phyloP scores from a whole-genome alignment of 1,140 invertebrate genomes.

The Rhagoletis pomonella region DNA sequence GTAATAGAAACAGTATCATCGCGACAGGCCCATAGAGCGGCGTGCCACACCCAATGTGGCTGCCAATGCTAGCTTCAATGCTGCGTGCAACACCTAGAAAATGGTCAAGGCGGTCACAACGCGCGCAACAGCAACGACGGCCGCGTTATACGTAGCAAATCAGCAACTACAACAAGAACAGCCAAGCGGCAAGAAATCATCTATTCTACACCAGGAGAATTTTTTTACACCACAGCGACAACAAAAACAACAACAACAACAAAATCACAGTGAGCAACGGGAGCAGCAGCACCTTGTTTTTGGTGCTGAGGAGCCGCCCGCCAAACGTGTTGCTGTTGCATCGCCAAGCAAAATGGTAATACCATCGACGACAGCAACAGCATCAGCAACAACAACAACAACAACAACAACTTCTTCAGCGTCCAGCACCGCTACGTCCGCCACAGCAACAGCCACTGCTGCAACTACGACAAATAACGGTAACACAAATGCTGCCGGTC shows the following conservation, averaged over 20 bases:
- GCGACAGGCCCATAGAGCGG: neutral
- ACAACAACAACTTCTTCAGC: conserved; percentile 37
- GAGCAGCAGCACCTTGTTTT: conserved; percentile 57
- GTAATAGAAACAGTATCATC: neutral
- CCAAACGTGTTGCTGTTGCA: conserved; percentile 62
- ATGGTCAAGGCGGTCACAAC: conserved; percentile 59
- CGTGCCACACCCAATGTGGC: neutral
- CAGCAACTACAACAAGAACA: conserved; percentile 56
- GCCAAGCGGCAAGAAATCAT: conserved; percentile 57
- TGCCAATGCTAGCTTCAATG: conserved; percentile 11
- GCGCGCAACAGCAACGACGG: conserved; percentile 64
- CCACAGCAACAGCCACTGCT: conserved; percentile 57
- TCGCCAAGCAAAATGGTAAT: conserved; percentile 70
- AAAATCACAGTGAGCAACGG: conserved; percentile 51
- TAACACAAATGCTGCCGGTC: conserved; percentile 62
- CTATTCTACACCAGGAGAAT: conserved; percentile 54
- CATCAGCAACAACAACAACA: conserved; percentile 59
- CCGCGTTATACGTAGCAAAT: conserved; percentile 46
- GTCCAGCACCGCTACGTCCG: conserved; percentile 55
- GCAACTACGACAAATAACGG: conserved; percentile 25
- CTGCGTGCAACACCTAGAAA: conserved; percentile 29
- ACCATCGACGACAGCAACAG: conserved; percentile 66
- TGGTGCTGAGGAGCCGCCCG: conserved; percentile 21
- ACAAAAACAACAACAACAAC: neutral
- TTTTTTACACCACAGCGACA: conserved; percentile 50